phyloP scores from a whole-genome alignment of 2,113 vertebrate species.

The Apodemus speciosus region DNA sequence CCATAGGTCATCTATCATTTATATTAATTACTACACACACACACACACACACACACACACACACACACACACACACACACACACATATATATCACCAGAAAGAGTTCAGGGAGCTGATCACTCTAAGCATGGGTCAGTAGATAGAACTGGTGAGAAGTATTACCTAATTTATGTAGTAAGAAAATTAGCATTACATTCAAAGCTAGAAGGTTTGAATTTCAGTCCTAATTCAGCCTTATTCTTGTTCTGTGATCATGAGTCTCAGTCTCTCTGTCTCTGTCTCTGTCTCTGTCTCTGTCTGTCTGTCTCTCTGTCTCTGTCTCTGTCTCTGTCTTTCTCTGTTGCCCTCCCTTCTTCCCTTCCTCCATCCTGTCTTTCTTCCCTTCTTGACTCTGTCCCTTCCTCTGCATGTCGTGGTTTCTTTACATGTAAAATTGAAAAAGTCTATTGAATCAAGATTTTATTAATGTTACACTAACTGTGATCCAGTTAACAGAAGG shows the following conservation, averaged over 20 bases:
- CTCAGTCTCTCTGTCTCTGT: neutral
- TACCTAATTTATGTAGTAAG: neutral
- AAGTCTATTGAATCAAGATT: neutral
- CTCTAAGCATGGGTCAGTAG: neutral
- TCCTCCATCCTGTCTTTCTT: too few relatives aligned
- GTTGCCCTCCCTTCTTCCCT: too few relatives aligned
- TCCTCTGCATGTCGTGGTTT: neutral
- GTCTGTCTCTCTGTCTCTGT: neutral
- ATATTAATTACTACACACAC: slow-evolving; percentile 65
- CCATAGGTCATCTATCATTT: slow-evolving; percentile 81
- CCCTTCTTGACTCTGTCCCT: neutral
- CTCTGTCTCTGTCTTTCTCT: too few relatives aligned
- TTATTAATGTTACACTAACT: neutral
- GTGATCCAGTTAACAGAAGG: neutral
- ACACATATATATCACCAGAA: slow-evolving; percentile 36
- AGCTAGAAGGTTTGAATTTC: neutral
- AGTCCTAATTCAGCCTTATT: neutral
- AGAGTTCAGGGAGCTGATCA: slow-evolving; percentile 42
- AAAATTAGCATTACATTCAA: neutral
- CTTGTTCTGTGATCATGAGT: neutral
- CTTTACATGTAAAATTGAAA: slow-evolving; percentile 4
- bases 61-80: too few relatives aligned
- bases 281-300: too few relatives aligned
- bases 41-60: too few relatives aligned
- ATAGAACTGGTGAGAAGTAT: neutral